Evolutionary conservation across 2,113 vertebrate species (phyloP), one percentile per base, ranked within the genome.

Genomic region (Willisornis vidua): DNA sequence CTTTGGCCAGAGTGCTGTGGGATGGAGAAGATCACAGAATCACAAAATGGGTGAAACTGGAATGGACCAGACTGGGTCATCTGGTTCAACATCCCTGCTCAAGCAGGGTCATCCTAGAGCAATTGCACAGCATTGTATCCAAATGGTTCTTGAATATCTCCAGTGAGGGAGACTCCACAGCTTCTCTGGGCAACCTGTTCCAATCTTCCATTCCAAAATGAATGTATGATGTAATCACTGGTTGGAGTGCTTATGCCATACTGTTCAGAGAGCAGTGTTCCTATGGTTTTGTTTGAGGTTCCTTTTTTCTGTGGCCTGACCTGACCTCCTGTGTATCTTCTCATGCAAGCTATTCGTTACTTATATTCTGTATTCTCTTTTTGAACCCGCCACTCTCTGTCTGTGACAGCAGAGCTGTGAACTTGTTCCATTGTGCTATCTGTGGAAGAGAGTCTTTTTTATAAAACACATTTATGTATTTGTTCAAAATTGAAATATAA

Each of bases 211-310:
- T 22, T 63, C 46, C 35, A 43, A 19, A 43, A 33, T 17, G 25
- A 33, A 49, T 19, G 55, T 33, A 19, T 0, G 0, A 18, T 3
- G 26, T 52, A 19, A 55, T 62, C 1, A 1, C 17, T 23, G 48
- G 12, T 68, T 48, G 33, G 16, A n/a, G 29, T 3, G 4, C 41
- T 78, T 70, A 4, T 9, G 18, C 76, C 24, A 3, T 22, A 2
- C 41, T 54, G 12, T 51, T 59, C 31, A 33, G n/a, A 77, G 74
- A 85, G 45, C 11, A 61, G 4, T 0, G 5, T 84, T 81, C 43
- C 39, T 58, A 0, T 5, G 3, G 48, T 48, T 74, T 89, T 49
- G 23, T 51, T 67, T 2, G 5, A 52, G 10, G 14, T 71, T 77
- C 84, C 35, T 59, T 25, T 74, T 66, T 76, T 75, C 28, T 73